These are phyloP conservation scores for Alligator mississippiensis DNA, from an alignment of 2,113 vertebrate species.

Conservation along the genomic window DNA sequence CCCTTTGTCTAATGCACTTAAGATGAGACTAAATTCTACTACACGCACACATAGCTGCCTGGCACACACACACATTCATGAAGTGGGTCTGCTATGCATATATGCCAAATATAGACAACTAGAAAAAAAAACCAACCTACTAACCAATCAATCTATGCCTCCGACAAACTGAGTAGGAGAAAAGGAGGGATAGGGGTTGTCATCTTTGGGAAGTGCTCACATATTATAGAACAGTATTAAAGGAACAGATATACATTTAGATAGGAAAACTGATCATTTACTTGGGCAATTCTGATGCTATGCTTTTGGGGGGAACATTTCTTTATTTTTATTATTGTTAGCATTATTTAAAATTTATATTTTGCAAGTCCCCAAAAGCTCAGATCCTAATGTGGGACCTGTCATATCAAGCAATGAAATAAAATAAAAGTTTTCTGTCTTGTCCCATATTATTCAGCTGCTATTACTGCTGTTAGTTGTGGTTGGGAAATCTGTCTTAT, in stretches of 20 bases:
- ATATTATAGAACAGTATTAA: background rate
- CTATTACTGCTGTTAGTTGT: background rate
- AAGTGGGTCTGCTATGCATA: background rate
- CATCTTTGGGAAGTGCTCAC: background rate
- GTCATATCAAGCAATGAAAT: background rate
- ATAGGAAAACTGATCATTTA: background rate
- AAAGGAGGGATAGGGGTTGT: background rate
- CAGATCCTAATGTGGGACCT: background rate
- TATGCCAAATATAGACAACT: background rate
- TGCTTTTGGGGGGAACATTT: background rate
- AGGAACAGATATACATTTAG: background rate
- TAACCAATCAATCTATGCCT: background rate
- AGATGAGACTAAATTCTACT: background rate
- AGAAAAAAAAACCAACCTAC: background rate
- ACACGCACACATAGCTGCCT: no score
- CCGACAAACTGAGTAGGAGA: background rate
- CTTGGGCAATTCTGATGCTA: background rate
- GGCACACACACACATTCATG: background rate
- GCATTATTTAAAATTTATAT: conserved; percentile 10
- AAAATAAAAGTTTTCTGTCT: background rate
- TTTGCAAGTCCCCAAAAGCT: background rate
- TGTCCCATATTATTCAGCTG: background rate
- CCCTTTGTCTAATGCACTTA: background rate
- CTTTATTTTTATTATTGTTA: background rate
- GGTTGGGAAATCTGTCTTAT: background rate